Conservation (phyloP, 2,113 vertebrate species). For the Struthio camelus region DNA sequence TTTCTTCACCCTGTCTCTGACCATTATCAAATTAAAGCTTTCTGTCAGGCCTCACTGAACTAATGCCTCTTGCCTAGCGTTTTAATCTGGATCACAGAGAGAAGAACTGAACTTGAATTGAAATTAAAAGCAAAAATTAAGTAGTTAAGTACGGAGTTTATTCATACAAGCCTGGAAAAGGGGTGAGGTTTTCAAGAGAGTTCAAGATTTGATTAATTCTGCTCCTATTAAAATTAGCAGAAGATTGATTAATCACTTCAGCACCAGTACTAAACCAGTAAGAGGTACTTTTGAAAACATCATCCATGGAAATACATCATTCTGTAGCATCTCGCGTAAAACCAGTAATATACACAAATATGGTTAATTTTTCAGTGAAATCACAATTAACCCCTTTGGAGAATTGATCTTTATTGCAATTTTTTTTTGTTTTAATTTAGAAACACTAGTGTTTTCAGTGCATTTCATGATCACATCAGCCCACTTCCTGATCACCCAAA, state of each 20-base stretch:
- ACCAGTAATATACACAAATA: background rate
- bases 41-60: background rate
- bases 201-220: background rate
- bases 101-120: background rate
- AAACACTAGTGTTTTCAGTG: background rate
- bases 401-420: background rate
- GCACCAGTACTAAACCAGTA: background rate
- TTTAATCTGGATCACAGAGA: background rate
- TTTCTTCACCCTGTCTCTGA: background rate
- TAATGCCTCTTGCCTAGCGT: background rate
- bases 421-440: no score
- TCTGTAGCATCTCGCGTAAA: background rate
- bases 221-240: background rate
- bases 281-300: background rate
- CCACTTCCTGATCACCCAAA: background rate
- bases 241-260: background rate
- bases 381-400: background rate
- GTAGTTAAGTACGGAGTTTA: background rate
- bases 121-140: background rate
- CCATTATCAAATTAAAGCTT: background rate
- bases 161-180: background rate
- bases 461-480: background rate
- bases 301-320: background rate
- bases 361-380: background rate
- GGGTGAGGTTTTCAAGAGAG: background rate